Conservation (phyloP, 2,797 vertebrate genomes). For the Periparus ater region DNA sequence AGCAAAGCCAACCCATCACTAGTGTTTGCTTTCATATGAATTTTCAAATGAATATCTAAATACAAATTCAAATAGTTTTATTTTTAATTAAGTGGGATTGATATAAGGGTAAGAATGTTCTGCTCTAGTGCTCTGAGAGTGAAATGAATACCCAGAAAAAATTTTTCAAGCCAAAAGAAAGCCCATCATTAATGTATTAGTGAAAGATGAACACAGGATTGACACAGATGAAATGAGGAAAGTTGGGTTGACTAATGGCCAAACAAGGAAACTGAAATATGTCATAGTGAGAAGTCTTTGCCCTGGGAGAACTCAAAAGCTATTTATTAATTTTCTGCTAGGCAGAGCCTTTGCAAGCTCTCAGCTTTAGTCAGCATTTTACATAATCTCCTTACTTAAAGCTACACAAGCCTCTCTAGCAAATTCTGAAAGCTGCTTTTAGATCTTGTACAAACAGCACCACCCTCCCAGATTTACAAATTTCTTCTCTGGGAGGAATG, state of each 20-base stretch:
- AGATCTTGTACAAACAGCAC: conserved; percentile 70
- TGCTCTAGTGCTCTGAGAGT: neutral
- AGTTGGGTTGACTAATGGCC: neutral
- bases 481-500: conserved; percentile 53
- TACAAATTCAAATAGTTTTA: neutral
- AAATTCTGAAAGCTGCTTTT: conserved; percentile 76
- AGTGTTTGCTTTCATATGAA: neutral
- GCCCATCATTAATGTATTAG: neutral
- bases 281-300: neutral
- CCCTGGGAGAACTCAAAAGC: conserved; percentile 11
- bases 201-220: neutral
- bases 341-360: conserved; percentile 25
- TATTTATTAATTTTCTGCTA: conserved; percentile 39
- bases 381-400: conserved; percentile 76
- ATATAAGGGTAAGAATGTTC: neutral
- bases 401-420: conserved; percentile 67
- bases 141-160: neutral
- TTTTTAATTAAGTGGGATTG: neutral
- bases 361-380: conserved; percentile 57
- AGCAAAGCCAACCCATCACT: neutral
- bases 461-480: conserved; percentile 62
- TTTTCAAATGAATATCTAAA: neutral
- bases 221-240: neutral
- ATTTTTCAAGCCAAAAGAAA: neutral
- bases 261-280: neutral